Conservation (phyloP, 1,140 invertebrate species). For the Scylla paramamosain region DNA sequence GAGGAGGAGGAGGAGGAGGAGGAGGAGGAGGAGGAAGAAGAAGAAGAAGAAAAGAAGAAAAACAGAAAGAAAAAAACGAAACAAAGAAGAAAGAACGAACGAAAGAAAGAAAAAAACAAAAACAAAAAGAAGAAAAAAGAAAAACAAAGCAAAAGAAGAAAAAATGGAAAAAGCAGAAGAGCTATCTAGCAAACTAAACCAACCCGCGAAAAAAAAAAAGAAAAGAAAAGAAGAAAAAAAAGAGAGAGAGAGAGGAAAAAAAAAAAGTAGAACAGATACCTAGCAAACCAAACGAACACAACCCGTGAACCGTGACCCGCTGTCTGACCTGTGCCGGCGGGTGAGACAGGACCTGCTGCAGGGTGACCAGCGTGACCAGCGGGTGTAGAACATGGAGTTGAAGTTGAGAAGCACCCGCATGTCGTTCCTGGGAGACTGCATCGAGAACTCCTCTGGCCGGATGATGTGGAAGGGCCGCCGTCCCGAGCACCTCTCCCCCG, state of each 20-base stretch:
- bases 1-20: background rate
- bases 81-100: too few relatives aligned
- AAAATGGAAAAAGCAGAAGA: background rate
- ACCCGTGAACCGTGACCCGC: constrained; percentile 80
- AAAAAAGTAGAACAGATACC: background rate
- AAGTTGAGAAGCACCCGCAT: constrained; percentile 76
- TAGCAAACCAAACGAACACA: too few relatives aligned
- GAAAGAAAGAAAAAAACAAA: too few relatives aligned
- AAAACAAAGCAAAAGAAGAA: background rate
- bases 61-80: too few relatives aligned
- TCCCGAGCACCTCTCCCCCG: constrained; percentile 67
- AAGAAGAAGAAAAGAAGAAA: background rate
- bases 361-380: constrained; percentile 85
- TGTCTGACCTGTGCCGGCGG: constrained; percentile 82
- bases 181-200: background rate
- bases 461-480: constrained; percentile 75
- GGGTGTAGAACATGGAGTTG: constrained; percentile 81
- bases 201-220: background rate
- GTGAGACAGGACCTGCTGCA: constrained; percentile 84
- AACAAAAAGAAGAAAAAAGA: constrained; percentile 4
- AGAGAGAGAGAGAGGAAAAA: constrained; percentile 4
- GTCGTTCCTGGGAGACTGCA: constrained; percentile 63
- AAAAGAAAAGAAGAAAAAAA: background rate
- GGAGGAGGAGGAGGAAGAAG: background rate
- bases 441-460: constrained; percentile 65